Evolutionary conservation across 1,140 invertebrate species (phyloP), one percentile per base, ranked within the genome.

Genomic region (Philopotamus ludificatus): DNA sequence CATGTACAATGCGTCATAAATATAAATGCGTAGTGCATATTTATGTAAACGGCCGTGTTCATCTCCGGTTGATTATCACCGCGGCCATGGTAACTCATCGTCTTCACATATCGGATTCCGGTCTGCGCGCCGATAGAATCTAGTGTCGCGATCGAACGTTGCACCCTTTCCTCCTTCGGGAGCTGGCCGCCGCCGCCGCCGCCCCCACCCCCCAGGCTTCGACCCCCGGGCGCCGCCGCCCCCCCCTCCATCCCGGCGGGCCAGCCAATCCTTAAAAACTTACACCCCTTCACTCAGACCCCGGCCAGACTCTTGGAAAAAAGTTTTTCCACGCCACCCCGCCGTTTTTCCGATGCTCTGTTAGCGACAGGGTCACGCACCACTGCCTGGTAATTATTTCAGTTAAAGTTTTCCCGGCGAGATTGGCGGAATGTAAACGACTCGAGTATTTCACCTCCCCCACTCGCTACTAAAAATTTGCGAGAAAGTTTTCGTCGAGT

Each of bases 271-370:
- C 28, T 34, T 34, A 34, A 34, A 34, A 34, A 34, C 28, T 34
- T 34, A 34, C 28, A 34, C 28, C 28, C 28, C 28, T 34, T 34
- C 12, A 34, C 28, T 34, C 28, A 34, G 28, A 4, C 28, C 12
- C 28, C 28, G 28, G 28, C 4, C 12, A 4, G 28, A 12, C 28
- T 34, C 44, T 20, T 12, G 18, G 18, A 47, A 47, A 47, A 47
- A 47, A 47, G 44, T 47, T n/a, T 47, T 47, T 47, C 44, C 44
- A 47, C 15, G 44, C 44, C 44, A 47, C 44, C 44, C 44, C 44
- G 18, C 18, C 44, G 44, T 47, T 47, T 47, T 47, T 47, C 44
- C 44, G 44, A 34, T 12, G 28, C 28, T 34, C 28, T 34, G 28
- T 34, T 34, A 7, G 4, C 28, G 28, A 7, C 12, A 34, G 28